phyloP scores from a whole-genome alignment of 2,113 vertebrate genomes.

The Psittacula cyanocephala region DNA sequence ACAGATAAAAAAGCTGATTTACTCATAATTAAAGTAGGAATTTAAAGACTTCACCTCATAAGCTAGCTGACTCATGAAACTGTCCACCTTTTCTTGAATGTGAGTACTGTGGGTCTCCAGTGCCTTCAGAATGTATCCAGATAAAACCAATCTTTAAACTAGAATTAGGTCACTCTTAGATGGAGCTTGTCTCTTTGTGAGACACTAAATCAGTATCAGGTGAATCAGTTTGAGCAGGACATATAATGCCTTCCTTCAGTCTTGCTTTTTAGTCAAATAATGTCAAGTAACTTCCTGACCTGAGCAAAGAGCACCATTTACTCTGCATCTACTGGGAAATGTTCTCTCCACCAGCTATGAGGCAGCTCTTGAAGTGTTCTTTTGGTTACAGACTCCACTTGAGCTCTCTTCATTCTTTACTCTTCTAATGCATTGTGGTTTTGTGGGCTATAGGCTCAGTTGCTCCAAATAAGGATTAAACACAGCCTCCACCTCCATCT shows the following conservation, averaged over 20 bases:
- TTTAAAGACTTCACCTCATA: background rate
- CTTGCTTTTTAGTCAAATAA: background rate
- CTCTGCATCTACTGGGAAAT: background rate
- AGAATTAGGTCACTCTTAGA: background rate
- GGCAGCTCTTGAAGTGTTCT: background rate
- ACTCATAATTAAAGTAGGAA: background rate
- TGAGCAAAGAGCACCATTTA: background rate
- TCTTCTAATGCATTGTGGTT: background rate
- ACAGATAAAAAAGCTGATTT: background rate
- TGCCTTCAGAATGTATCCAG: background rate
- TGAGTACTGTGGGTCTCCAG: background rate
- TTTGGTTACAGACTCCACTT: background rate
- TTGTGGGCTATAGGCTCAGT: background rate
- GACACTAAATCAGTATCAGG: background rate
- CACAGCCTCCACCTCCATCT: background rate
- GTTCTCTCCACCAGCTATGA: background rate
- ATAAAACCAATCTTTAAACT: background rate
- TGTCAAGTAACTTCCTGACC: background rate
- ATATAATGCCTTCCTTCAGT: background rate
- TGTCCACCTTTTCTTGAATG: background rate
- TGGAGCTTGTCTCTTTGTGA: background rate
- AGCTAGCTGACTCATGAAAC: background rate
- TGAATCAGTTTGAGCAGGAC: background rate
- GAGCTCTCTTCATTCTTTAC: background rate
- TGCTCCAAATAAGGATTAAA: background rate